Conservation (phyloP, 2,113 vertebrate genomes). For the Oncorhynchus mykiss region DNA sequence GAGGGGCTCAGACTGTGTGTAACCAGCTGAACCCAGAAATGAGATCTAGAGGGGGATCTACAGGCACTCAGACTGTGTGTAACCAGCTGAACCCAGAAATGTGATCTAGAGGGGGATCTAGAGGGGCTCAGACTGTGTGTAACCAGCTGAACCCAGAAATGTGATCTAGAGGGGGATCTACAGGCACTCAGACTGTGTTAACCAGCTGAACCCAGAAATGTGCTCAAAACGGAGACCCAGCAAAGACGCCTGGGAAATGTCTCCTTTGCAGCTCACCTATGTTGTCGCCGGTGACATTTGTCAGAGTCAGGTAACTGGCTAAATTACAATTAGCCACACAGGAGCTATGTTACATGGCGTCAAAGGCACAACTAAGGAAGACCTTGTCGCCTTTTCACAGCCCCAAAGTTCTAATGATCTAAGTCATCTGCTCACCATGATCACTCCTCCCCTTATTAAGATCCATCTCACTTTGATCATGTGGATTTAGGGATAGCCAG, state of each 20-base stretch:
- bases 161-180: conserved; percentile 28
- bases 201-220: not conserved
- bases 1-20: not conserved
- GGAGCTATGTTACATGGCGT: not conserved
- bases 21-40: not conserved
- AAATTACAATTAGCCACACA: not conserved
- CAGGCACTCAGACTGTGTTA: not conserved
- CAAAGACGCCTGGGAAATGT: not conserved
- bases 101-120: too few relatives aligned
- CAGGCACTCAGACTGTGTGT: too few relatives aligned
- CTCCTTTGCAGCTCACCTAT: not conserved
- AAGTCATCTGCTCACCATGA: not conserved
- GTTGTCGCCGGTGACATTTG: not conserved
- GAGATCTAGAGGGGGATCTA: not conserved
- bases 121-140: too few relatives aligned
- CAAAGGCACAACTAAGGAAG: not conserved
- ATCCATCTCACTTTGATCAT: too few relatives aligned
- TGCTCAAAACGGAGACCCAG: not conserved
- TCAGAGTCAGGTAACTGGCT: not conserved
- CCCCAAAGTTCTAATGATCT: not conserved
- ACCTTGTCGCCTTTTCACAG: not conserved
- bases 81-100: too few relatives aligned
- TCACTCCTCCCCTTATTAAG: not conserved
- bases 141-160: too few relatives aligned
- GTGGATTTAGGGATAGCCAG: too few relatives aligned